A percentile compares a stretch with the other conserved stretches of the same genome.
phyloP scores from a whole-genome alignment of 2,888 invertebrate genomes.

The Drosophila aldrichi region DNA sequence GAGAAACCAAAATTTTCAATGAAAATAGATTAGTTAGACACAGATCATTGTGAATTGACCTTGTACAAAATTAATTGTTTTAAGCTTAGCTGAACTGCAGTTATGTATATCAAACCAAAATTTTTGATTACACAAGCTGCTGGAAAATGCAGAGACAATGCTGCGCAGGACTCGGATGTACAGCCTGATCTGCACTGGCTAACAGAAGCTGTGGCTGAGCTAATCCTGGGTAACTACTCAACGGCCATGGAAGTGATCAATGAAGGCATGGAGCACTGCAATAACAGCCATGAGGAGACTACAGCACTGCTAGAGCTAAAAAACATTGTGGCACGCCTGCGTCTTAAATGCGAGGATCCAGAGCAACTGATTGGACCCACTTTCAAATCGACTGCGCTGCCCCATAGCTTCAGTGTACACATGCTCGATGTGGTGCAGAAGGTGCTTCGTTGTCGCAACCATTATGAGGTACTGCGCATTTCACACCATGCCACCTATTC shows the following conservation, averaged over 20 bases:
- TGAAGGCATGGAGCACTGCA: slow-evolving; percentile 20
- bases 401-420: slow-evolving; percentile 89
- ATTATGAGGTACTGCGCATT: slow-evolving; percentile 91
- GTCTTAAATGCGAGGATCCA: slow-evolving; percentile 40
- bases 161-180: background rate
- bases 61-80: slow-evolving; percentile 37
- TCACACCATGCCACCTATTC: slow-evolving; percentile 88
- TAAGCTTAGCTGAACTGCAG: slow-evolving; percentile 11
- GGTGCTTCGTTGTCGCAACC: slow-evolving; percentile 89
- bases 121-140: slow-evolving; percentile 75
- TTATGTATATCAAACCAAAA: slow-evolving; percentile 54
- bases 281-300: slow-evolving; percentile 21
- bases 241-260: slow-evolving; percentile 53
- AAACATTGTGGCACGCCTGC: slow-evolving; percentile 56
- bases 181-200: slow-evolving; percentile 1
- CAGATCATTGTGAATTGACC: background rate
- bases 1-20: background rate
- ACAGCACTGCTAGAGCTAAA: slow-evolving; percentile 61
- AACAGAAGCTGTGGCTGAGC: slow-evolving; percentile 44
- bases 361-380: slow-evolving; percentile 52
- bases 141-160: slow-evolving; percentile 21
- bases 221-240: slow-evolving; percentile 58
- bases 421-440: slow-evolving; percentile 90
- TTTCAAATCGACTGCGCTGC: slow-evolving; percentile 48
- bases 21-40: background rate